A percentile compares a stretch with the other conserved stretches of the same genome.
Evolutionary conservation across 2,797 vertebrate genomes (phyloP).

Genomic region (Enteromius afrohamiltoni): DNA sequence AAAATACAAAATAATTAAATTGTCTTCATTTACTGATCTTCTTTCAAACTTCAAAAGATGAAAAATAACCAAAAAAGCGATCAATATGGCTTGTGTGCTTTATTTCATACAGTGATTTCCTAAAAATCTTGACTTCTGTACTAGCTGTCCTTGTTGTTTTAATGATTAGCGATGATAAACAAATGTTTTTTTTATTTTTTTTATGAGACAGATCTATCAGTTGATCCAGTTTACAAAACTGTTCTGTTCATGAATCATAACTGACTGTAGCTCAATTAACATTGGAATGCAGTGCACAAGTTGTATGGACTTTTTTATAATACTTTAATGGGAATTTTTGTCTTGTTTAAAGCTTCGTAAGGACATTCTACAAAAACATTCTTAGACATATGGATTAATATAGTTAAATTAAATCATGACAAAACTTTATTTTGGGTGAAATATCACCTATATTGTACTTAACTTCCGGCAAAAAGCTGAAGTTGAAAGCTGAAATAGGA

Average conservation of each 20-base stretch:
- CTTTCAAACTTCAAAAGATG: not conserved
- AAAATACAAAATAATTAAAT: not conserved
- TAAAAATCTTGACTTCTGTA: not conserved
- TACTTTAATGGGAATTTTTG: not conserved
- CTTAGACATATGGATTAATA: not conserved
- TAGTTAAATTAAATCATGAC: not conserved
- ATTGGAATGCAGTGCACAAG: not conserved
- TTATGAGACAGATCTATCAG: not conserved
- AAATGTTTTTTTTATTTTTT: too few relatives aligned
- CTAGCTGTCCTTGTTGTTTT: not conserved
- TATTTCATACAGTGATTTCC: not conserved
- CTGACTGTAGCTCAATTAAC: not conserved
- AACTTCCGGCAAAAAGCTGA: not conserved
- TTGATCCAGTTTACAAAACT: not conserved
- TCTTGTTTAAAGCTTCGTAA: not conserved
- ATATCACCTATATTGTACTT: not conserved
- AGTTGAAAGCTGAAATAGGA: not conserved
- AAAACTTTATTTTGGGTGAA: not conserved
- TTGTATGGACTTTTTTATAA: not conserved
- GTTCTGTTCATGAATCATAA: conserved; percentile 5
- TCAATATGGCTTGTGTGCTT: not conserved
- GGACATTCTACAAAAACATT: not conserved
- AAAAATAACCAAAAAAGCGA: not conserved
- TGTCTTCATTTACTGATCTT: not conserved
- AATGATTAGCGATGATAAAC: not conserved